Evolutionary conservation across 1,140 invertebrate genomes (phyloP), one percentile per base, ranked within the genome.

Genomic region (Laupala kohalensis): DNA sequence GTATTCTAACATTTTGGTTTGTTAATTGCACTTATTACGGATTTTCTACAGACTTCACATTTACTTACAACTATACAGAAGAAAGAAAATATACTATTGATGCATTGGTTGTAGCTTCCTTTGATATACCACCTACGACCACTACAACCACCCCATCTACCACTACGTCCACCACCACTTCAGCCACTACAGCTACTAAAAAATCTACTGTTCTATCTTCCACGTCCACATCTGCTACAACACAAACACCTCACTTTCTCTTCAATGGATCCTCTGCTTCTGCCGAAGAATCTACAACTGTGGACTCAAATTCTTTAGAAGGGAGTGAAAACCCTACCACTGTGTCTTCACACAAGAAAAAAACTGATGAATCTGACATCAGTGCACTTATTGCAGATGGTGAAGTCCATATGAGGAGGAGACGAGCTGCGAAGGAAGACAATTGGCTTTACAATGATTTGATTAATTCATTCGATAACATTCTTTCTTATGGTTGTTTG

Each of bases 11-110:
- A 12, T 91, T 86, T 77, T 93, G 91, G 91, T 92, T 92, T 76
- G 82, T 92, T 64, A 87, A 92, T 77, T 93, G 90, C 76, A 81
- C 84, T 74, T 89, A 88, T 79, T 84, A 89, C 71, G 90, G 89
- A 62, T 79, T 84, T 71, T 86, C 87, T 0, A 81, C 80, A 67
- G 83, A 88, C 78, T 84, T 86, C 29, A 78, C 81, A 25, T 87
- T 90, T 73, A 76, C 79, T 69, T 86, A 85, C 72, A 88, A 86
- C 75, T 92, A 90, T 77, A 82, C 83, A 2, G 80, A 82, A 74
- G 86, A 87, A 77, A 76, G 80, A 73, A 80, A 84, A n/a, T 85
- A 89, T 76, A 80, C 82, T n/a, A 78, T 92, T 68, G 89, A 91
- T 80, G 88, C 86, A 1, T 79, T 92, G 67, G 83, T 92, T 9